phyloP scores from a whole-genome alignment of 2,113 vertebrate species.

The Erythrolamprus reginae region DNA sequence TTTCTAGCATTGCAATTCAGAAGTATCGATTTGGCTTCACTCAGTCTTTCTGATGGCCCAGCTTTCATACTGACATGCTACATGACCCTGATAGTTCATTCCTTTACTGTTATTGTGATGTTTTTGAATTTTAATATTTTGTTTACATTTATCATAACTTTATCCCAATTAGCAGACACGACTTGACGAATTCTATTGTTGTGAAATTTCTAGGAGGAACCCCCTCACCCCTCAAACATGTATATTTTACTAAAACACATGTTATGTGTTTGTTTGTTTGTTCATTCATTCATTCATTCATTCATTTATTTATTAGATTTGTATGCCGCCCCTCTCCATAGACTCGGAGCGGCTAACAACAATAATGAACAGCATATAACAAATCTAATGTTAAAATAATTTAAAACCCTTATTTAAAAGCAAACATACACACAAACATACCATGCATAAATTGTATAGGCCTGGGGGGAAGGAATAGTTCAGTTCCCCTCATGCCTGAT shows the following conservation, averaged over 20 bases:
- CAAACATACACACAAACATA: too few relatives aligned
- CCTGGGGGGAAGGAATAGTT: too few relatives aligned
- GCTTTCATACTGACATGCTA: not conserved
- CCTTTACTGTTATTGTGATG: not conserved
- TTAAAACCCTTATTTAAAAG: too few relatives aligned
- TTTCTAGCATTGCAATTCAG: not conserved
- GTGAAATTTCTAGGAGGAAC: not conserved
- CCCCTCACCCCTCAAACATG: not conserved
- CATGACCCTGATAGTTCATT: not conserved
- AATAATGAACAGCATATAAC: too few relatives aligned
- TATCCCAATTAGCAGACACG: not conserved
- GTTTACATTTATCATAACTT: not conserved
- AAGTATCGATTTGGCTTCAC: not conserved
- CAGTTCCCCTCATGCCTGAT: too few relatives aligned
- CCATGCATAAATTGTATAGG: too few relatives aligned
- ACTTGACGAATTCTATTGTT: not conserved
- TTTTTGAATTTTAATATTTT: not conserved
- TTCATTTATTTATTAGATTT: too few relatives aligned
- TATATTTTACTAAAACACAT: not conserved
- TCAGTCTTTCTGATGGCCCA: not conserved
- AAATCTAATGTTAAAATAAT: too few relatives aligned
- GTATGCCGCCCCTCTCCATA: too few relatives aligned
- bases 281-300: too few relatives aligned
- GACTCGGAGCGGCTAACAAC: too few relatives aligned
- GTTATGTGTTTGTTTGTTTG: too few relatives aligned